Base-by-base conservation (phyloP, 2,888 invertebrate genomes). In the Meteorus cinctellus region DNA sequence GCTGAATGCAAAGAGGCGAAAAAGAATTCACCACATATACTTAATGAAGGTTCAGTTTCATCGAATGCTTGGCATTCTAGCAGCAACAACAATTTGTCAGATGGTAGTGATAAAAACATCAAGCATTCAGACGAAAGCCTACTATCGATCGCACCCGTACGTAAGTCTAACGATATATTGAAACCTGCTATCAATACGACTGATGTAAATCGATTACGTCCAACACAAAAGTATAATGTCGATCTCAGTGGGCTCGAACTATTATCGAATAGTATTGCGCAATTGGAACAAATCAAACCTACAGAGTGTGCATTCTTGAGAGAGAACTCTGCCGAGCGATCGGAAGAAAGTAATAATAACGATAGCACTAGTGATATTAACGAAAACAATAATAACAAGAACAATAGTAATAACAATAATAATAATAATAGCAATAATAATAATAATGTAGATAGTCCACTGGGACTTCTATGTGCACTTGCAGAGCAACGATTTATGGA, bases 401-500 rank as follows among this genome's bases (percentile, higher is more conserved):
- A 12, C 41, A 41, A 10, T 41, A 41, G 41, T 41, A 12, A 12
- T 41, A 41, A 41, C 8, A 41, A 41, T 41, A 41, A 41, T 12
- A 41, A 41, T 41, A 41, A 12, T 6, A 41, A 8, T 41, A 41
- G 2, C 8, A 41, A 41, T 41, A 8, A 12, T 41, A 41, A 12
- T 41, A 41, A 41, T 12, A 41, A 41, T 8, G 86, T 87, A 3
- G 86, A 87, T 68, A 88, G 87, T 76, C 86, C 87, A 0, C 90
- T 97, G 19, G 95, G 95, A 72, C 88, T 97, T 45, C 89, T 97
- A 34, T 96, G 96, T 87, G 96, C 96, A 10, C 90, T 96, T 77
- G 97, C 96, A 0, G 96, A 96, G 85, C 96, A 96, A 85, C 92
- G 96, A 81, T 94, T 96, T 79, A 92, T 94, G 90, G 95, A 96